Percentiles rank a stretch among this genome's conserved stretches.
These are phyloP conservation scores for Apotomis capreana DNA, from an alignment of 2,888 invertebrate genomes.

Conservation along the genomic window DNA sequence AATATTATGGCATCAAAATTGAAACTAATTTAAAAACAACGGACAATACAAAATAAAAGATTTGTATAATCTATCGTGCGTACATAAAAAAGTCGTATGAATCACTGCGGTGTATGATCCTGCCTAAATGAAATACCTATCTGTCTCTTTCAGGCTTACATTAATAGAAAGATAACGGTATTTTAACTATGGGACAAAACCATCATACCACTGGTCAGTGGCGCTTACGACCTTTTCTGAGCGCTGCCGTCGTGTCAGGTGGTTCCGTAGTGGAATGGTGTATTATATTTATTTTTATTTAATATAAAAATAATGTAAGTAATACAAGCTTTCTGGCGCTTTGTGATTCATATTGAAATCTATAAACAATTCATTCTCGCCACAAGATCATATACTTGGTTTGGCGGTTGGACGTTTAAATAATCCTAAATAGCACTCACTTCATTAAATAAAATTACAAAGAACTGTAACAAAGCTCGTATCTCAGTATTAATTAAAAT, in stretches of 20 bases:
- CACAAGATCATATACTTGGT: slow-evolving; percentile 25
- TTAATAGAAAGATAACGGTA: too few relatives aligned
- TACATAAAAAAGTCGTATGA: not conserved
- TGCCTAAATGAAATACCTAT: not conserved
- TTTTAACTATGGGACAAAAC: too few relatives aligned
- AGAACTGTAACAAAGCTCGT: too few relatives aligned
- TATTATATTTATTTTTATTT: slow-evolving; percentile 36
- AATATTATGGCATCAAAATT: not conserved
- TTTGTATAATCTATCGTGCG: not conserved
- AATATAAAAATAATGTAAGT: slow-evolving; percentile 49
- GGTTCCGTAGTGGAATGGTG: slow-evolving; percentile 61
- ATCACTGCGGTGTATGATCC: not conserved
- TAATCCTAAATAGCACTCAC: not conserved
- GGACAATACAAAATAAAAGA: not conserved
- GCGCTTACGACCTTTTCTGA: not conserved
- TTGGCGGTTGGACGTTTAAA: slow-evolving; percentile 10
- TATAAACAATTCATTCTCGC: slow-evolving; percentile 23
- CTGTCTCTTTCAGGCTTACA: not conserved
- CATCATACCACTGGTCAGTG: not conserved
- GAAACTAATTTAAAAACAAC: not conserved
- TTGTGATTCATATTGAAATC: slow-evolving; percentile 43
- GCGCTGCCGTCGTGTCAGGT: slow-evolving; percentile 45
- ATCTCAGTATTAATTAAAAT: too few relatives aligned
- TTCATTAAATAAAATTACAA: not conserved
- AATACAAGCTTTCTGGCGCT: slow-evolving; percentile 42